Evolutionary conservation across 2,113 vertebrate genomes (phyloP).

Genomic region (Trinectes maculatus): DNA sequence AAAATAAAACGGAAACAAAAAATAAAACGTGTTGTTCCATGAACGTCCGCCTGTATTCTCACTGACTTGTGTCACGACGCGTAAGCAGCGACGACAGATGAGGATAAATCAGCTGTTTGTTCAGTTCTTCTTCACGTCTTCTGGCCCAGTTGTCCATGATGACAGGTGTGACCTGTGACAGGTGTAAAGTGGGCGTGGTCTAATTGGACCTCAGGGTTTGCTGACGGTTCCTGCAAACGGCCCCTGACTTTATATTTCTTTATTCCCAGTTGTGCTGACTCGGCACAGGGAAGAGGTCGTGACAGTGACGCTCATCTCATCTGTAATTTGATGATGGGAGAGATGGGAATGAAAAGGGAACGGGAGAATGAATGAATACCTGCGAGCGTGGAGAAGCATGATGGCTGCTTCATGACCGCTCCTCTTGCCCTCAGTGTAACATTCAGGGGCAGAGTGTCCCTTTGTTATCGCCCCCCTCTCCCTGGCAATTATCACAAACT

Average conservation of each 20-base stretch:
- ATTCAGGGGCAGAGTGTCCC: constrained; percentile 80
- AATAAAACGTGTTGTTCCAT: too few relatives aligned
- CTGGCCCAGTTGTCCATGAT: too few relatives aligned
- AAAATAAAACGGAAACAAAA: too few relatives aligned
- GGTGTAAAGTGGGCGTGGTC: too few relatives aligned
- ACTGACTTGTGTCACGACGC: too few relatives aligned
- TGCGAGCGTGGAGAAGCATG: constrained; percentile 66
- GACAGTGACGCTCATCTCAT: constrained; percentile 70
- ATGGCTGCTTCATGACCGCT: constrained; percentile 72
- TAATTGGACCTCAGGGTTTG: too few relatives aligned
- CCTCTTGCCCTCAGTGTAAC: constrained; percentile 82
- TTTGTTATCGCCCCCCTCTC: constrained; percentile 81
- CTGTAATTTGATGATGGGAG: constrained; percentile 80
- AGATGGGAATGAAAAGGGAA: constrained; percentile 54
- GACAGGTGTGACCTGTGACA: too few relatives aligned
- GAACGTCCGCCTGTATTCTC: too few relatives aligned
- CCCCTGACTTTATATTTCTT: constrained; percentile 51
- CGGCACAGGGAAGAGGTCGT: constrained; percentile 68
- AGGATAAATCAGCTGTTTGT: too few relatives aligned
- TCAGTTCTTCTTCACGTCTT: too few relatives aligned
- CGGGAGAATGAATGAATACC: constrained; percentile 43
- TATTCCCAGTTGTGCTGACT: constrained; percentile 20
- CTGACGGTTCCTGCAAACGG: too few relatives aligned
- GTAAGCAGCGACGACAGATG: too few relatives aligned
- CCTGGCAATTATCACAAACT: constrained; percentile 88